These are phyloP conservation scores for Drosophila suboccidentalis DNA, from an alignment of 2,888 invertebrate species.

Conservation along the genomic window DNA sequence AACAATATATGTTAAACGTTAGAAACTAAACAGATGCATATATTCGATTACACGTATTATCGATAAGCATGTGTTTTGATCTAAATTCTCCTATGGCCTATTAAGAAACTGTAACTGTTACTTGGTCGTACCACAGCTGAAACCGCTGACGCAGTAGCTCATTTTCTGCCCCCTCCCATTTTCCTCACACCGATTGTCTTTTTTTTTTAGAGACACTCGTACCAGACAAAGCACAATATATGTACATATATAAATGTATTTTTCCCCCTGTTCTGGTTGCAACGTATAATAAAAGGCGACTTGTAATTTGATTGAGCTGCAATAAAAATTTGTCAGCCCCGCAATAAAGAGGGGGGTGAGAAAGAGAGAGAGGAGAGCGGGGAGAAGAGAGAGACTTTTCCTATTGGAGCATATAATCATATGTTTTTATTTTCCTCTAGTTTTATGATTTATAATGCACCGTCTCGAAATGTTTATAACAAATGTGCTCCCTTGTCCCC, in stretches of 20 bases:
- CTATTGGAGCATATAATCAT: conserved; percentile 55
- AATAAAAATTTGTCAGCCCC: conserved; percentile 73
- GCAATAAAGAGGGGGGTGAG: conserved; percentile 28
- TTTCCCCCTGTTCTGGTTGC: conserved; percentile 7
- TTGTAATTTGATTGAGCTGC: conserved; percentile 74
- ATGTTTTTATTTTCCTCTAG: conserved; percentile 12
- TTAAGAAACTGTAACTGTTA: conserved; percentile 5
- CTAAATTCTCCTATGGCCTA: conserved; percentile 4
- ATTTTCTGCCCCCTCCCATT: conserved; percentile 4
- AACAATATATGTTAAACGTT: conserved; percentile 1
- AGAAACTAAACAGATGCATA: neutral
- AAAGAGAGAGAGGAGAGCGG: neutral
- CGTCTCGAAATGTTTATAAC: conserved; percentile 36
- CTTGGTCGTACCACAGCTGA: conserved; percentile 25
- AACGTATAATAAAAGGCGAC: conserved; percentile 22
- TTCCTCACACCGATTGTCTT: neutral
- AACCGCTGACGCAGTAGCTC: conserved; percentile 47
- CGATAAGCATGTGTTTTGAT: conserved; percentile 11
- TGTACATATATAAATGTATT: neutral
- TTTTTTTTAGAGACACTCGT: conserved; percentile 9
- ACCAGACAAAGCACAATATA: conserved; percentile 1
- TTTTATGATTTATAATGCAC: conserved; percentile 66
- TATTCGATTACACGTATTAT: conserved; percentile 5
- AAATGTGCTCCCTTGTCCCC: conserved; percentile 32
- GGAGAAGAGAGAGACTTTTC: neutral